Base-by-base conservation (phyloP, 2,888 invertebrate genomes). In the Drosophila subquinaria region DNA sequence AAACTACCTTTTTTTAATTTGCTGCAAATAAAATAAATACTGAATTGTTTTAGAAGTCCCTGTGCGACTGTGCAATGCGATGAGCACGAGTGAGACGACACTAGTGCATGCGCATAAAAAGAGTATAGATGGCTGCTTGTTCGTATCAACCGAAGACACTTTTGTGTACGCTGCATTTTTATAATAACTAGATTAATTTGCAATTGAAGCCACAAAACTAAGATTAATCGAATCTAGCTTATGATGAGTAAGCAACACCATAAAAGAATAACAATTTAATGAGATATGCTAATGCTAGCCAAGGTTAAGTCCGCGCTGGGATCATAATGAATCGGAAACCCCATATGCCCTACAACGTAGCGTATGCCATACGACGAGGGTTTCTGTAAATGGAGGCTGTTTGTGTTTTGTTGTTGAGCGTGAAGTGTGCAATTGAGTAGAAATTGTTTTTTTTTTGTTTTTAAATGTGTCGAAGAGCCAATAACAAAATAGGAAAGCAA, bases 401-500 rank as follows among this genome's bases (percentile, higher is more conserved):
- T 87, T 85, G 75, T 79, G 73, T 88, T 83, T 88, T 84, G 89
- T 84, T 84, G 83, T 84, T 77, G 78, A 86, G 76, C 84, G 78
- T 84, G 69, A 81, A 82, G 88, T 76, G 87, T 86, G 87, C 87
- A 89, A 82, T 87, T 89, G 73, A 78, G 40, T 75, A 69, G 67
- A 76, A 72, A 83, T 75, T 76, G 76, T 76, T 60, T 47, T 67
- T 52, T 61, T 62, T 36, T 36, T 62, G 60, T 76, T 76, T 82
- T 86, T 83, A 74, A 85, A 79, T 86, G 87, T 79, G 76, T 76
- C 68, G 62, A 68, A 63, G 70, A 79, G 75, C 69, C 62, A 80
- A 53, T 66, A 62, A 52, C 60, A 56, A 63, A 74, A 66, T 56
- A 57, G 61, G 33, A 63, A 47, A 67, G 63, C 73, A 68, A 67